phyloP scores from a whole-genome alignment of 2,113 vertebrate species.

The Pycnonotus jocosus region DNA sequence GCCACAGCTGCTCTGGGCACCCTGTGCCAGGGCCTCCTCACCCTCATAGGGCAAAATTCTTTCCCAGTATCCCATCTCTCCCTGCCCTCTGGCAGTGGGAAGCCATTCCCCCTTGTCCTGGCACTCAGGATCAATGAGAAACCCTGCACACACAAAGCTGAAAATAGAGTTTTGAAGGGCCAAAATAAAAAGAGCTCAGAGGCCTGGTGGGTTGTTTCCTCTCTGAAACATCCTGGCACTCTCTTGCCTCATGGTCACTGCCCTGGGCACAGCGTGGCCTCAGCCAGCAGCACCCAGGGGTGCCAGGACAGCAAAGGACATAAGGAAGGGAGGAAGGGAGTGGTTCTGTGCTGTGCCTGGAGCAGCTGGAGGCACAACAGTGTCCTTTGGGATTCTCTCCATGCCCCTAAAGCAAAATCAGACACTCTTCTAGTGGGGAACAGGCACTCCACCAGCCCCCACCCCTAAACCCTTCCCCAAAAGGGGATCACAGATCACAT shows the following conservation, averaged over 20 bases:
- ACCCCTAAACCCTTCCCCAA: accelerated
- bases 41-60: background rate
- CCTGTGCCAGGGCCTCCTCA: background rate
- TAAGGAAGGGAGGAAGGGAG: background rate
- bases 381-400: background rate
- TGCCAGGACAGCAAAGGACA: background rate
- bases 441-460: background rate
- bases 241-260: background rate
- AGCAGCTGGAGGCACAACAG: background rate
- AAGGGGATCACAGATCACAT: background rate
- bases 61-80: accelerated
- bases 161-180: background rate
- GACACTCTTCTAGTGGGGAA: background rate
- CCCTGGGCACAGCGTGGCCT: background rate
- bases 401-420: background rate
- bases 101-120: background rate
- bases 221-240: background rate
- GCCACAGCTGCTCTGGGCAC: background rate
- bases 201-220: background rate
- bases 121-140: background rate
- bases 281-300: background rate
- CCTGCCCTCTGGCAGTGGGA: background rate
- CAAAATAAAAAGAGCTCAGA: background rate
- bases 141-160: background rate
- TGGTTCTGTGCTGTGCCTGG: accelerated